Conservation (phyloP, 1,140 invertebrate species). For the Hormaphis cornu region DNA sequence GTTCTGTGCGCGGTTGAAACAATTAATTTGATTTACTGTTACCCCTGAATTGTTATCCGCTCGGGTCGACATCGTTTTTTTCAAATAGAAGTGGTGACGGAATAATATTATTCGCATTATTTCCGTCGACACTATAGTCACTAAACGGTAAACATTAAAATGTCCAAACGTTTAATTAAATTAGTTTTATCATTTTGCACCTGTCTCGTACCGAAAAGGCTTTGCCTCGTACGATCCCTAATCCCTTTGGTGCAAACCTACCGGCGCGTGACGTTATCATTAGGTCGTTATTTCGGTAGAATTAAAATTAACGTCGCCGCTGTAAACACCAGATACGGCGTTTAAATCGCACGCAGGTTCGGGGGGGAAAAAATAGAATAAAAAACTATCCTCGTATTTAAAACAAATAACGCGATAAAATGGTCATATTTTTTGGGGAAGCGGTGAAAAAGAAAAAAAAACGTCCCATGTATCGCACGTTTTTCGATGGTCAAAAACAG, state of each 20-base stretch:
- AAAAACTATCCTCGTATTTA: no score
- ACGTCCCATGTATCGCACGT: no score
- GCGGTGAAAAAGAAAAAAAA: no score
- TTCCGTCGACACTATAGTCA: neutral
- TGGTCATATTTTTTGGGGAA: no score
- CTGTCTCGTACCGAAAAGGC: slow-evolving; percentile 2
- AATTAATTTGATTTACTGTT: no score
- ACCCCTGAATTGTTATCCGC: no score
- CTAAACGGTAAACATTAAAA: slow-evolving; percentile 7
- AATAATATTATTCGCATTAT: neutral
- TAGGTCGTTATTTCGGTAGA: slow-evolving; percentile 2
- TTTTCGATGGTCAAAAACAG: no score
- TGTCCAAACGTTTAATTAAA: slow-evolving; percentile 20
- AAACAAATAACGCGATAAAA: no score
- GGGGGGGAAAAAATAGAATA: no score
- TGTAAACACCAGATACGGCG: neutral
- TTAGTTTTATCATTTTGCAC: slow-evolving; percentile 26
- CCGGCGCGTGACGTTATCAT: slow-evolving; percentile 9
- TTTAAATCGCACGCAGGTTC: neutral
- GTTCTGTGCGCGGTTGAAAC: no score
- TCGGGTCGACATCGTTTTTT: neutral
- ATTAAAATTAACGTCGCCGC: slow-evolving; percentile 13
- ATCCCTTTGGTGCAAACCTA: neutral
- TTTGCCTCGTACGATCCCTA: slow-evolving; percentile 3
- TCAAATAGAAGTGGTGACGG: neutral